Base-by-base conservation (phyloP, 2,888 invertebrate genomes). In the Macrophya annulata region DNA sequence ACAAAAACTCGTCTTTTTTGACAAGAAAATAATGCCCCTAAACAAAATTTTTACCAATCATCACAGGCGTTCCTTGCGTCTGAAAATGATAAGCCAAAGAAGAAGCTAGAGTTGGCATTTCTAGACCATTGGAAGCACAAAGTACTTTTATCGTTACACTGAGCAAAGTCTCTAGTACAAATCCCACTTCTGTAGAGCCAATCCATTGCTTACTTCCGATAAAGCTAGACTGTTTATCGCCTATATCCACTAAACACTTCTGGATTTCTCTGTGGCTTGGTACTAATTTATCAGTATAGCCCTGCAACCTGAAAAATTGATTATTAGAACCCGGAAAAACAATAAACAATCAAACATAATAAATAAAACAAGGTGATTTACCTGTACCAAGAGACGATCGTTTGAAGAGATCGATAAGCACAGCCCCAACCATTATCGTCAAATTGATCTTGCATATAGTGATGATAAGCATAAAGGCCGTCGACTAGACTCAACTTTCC, bases 341-440 rank as follows among this genome's bases (percentile, higher is more conserved):
- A 12, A 62, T 25, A 8, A 25, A 25, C n/a, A 10, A 62, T 2
- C 62, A 12, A 12, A 62, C 10, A 25, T 25, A 21, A 62, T 62
- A 10, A 62, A 25, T 62, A 4, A 62, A 62, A 25, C 4, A 55
- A 55, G n/a, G n/a, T 8, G n/a, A 72, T 21, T 84, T 93, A 95
- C 95, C 96, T 95, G 92, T 98, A 99, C 99, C 99, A 99, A 0
- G 99, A 99, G 88, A 98, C 96, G 87, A 99, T 95, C 0, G 99
- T 99, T 94, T 99, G 99, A 90, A 99, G 95, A 0, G 99, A 99
- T 86, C 99, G 96, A 92, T 99, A 99, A 0, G 99, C 99, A 94
- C 99, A 99, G 5, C 99, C 99, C 99, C 99, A 99, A n/a, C 99
- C 99, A 93, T 97, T 97, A 91, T 99, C 99, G 93, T 99, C 97